Evolutionary conservation across 2,113 vertebrate species (phyloP).

Genomic region (Rhea pennata): DNA sequence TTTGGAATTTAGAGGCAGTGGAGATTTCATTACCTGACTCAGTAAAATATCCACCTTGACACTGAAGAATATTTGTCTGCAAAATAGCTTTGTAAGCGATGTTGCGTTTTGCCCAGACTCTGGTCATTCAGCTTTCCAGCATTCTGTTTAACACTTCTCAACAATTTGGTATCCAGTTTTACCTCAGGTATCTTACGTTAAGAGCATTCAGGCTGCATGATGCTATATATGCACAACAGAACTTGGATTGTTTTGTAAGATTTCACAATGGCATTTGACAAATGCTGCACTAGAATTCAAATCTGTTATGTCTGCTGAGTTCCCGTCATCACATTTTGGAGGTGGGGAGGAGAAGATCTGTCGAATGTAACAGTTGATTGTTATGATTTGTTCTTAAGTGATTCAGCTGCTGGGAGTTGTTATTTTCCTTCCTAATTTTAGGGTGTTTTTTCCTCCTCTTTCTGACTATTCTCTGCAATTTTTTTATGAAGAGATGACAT

Average conservation of each 20-base stretch:
- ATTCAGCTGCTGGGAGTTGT: background rate
- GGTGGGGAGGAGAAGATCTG: background rate
- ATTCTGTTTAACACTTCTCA: background rate
- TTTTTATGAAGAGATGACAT: background rate
- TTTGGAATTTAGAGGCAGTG: background rate
- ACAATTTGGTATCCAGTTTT: background rate
- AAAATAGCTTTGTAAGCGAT: background rate
- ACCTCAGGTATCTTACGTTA: background rate
- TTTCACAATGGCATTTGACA: background rate
- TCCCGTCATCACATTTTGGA: background rate
- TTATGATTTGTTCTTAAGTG: conserved; percentile 6
- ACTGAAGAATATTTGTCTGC: background rate
- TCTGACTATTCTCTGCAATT: background rate
- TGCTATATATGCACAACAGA: background rate
- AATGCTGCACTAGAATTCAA: background rate
- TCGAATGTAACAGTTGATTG: background rate
- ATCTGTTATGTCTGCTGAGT: background rate
- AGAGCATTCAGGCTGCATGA: background rate
- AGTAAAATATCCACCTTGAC: background rate
- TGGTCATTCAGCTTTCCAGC: background rate
- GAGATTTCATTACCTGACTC: background rate
- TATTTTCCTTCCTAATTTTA: background rate
- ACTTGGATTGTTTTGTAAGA: background rate
- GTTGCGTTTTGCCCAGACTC: background rate
- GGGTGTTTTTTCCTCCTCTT: background rate